Conservation (phyloP, 1,140 invertebrate species). For the Nephila pilipes region DNA sequence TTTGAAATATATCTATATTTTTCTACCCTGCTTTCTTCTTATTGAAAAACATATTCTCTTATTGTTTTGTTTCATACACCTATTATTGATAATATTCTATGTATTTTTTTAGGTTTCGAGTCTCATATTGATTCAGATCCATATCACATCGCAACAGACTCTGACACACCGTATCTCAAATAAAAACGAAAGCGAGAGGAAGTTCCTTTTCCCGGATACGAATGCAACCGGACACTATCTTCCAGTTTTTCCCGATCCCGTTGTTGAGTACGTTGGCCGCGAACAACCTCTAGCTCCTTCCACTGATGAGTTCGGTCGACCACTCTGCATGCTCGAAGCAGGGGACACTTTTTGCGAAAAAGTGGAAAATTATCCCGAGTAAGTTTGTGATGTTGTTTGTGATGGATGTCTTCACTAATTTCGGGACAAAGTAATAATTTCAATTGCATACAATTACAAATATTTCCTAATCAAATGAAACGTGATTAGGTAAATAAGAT, state of each 20-base stretch:
- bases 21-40: too few relatives aligned
- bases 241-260: conserved; percentile 66
- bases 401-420: too few relatives aligned
- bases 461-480: too few relatives aligned
- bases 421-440: too few relatives aligned
- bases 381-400: conserved; percentile 54
- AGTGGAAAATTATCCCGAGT: conserved; percentile 80
- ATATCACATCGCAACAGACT: too few relatives aligned
- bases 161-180: neutral
- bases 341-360: conserved; percentile 78
- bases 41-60: too few relatives aligned
- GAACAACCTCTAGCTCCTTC: conserved; percentile 67
- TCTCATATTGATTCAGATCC: neutral
- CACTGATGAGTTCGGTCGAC: conserved; percentile 66
- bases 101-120: neutral
- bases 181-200: neutral
- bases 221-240: conserved; percentile 52
- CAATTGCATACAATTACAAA: too few relatives aligned
- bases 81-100: too few relatives aligned
- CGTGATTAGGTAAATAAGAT: too few relatives aligned
- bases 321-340: conserved; percentile 61
- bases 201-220: conserved; percentile 32
- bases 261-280: conserved; percentile 36
- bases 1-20: too few relatives aligned
- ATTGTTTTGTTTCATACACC: too few relatives aligned